Evolutionary conservation across 2,113 vertebrate genomes (phyloP), one percentile per base, ranked within the genome.

Genomic region (Phalacrocorax aristotelis): DNA sequence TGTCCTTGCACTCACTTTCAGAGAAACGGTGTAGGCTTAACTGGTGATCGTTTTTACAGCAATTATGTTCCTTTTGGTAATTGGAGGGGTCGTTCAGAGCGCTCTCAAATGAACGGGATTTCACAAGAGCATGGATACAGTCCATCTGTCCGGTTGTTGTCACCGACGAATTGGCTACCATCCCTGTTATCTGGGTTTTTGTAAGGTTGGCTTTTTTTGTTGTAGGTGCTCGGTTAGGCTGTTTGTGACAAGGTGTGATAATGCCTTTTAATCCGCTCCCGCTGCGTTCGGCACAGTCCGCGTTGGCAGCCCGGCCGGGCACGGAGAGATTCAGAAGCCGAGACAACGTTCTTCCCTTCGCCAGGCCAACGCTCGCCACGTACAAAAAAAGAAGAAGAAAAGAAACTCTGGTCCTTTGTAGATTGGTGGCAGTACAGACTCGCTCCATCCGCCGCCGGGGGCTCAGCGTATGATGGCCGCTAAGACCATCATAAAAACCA

Each of bases 401-500:
- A 98, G 96, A 95, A 97, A 97, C 95, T 95, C 96, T 97, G 98
- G 98, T 98, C 98, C 98, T 97, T 97, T 97, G 95, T 97, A 97
- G 98, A 97, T 95, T 75, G 62, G 97, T 97, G 96, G 98, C 97
- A 98, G 97, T 97, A 93, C 97, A 96, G 97, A 83, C 71, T 77
- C 90, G 83, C 89, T 90, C 89, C 36, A 15, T 71, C 89, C 16
- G 1, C 60, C n/a, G 91, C 72, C 10, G 3, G 32, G 85, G 12
- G 25, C 93, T 98, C 98, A 98, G 97, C 98, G 98, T 79, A 98
- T 96, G 90, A 98, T 97, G 79, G 98, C 99, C 65, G 97, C 99
- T 97, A 95, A 95, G 97, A 94, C 98, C 94, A 99, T 93, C 85
- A 98, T 92, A 80, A 98, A 98, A 38, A 93, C 95, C 84, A 98